A percentile compares a stretch with the other conserved stretches of the same genome.
phyloP scores from a whole-genome alignment of 2,113 vertebrate genomes.

The Mionectes macconnelli region DNA sequence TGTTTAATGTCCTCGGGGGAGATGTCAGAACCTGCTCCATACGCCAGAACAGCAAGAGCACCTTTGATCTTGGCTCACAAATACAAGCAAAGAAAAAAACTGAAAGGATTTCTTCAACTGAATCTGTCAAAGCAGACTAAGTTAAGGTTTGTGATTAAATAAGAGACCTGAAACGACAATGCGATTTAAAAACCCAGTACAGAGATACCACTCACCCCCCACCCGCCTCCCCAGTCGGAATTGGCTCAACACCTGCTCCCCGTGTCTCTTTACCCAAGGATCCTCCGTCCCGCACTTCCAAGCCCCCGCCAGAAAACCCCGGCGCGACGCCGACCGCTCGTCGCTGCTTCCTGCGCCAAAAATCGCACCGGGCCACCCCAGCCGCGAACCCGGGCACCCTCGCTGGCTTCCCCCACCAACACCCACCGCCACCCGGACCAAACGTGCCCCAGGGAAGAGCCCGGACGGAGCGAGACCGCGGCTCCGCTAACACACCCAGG shows the following conservation, averaged over 20 bases:
- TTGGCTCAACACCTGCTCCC: neutral
- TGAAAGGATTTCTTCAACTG: neutral
- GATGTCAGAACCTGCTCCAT: accelerated
- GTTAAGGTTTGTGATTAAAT: neutral
- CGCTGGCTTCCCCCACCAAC: accelerated
- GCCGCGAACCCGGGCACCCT: accelerated
- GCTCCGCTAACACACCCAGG: too few species aligned
- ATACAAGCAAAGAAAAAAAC: neutral
- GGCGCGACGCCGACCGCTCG: accelerated
- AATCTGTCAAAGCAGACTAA: too few species aligned
- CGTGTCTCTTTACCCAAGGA: neutral
- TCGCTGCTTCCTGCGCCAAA: neutral
- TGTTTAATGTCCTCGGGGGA: neutral
- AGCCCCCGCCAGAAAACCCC: accelerated
- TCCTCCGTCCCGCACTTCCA: neutral
- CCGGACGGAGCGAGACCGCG: too few species aligned
- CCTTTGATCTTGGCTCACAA: neutral
- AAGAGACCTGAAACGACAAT: too few species aligned
- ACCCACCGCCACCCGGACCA: accelerated
- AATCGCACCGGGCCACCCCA: accelerated
- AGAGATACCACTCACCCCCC: too few species aligned
- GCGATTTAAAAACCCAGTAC: neutral
- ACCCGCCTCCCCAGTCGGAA: accelerated
- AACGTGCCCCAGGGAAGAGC: too few species aligned
- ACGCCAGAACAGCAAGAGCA: neutral